Conservation (phyloP, 2,113 vertebrate genomes). For the Pseudorasbora parva region DNA sequence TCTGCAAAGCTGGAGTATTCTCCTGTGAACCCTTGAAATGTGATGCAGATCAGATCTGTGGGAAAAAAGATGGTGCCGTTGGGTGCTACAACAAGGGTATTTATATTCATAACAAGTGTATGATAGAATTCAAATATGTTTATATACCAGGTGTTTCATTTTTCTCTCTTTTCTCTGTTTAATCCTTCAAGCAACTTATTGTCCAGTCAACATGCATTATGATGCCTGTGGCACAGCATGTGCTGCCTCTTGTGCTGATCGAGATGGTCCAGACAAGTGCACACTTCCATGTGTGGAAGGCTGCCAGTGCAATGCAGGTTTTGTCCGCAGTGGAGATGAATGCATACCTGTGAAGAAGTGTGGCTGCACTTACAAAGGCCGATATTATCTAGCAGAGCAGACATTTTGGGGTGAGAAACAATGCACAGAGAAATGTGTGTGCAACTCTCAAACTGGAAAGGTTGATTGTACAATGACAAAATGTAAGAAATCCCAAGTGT, state of each 20-base stretch:
- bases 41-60: conserved; percentile 48
- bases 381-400: conserved; percentile 38
- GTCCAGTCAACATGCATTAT: conserved; percentile 67
- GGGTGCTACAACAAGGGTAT: conserved; percentile 47
- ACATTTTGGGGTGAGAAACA: conserved; percentile 59
- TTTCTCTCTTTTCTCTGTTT: not conserved
- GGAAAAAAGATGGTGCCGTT: conserved; percentile 23
- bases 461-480: conserved; percentile 50
- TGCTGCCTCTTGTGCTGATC: conserved; percentile 57
- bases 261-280: conserved; percentile 50
- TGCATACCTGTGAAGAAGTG: conserved; percentile 61
- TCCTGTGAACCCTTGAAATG: conserved; percentile 49
- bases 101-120: not conserved
- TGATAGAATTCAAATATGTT: no score
- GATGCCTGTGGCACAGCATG: conserved; percentile 66
- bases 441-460: conserved; percentile 32
- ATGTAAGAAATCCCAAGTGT: conserved; percentile 61
- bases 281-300: conserved; percentile 59
- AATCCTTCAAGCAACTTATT: conserved; percentile 54
- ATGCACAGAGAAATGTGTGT: conserved; percentile 57
- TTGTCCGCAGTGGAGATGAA: conserved; percentile 56
- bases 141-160: not conserved
- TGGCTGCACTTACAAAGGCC: conserved; percentile 56
- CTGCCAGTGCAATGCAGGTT: conserved; percentile 66
- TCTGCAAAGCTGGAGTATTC: conserved; percentile 52